Base-by-base conservation (phyloP, 1,140 invertebrate species). In the Anadara kagoshimensis region DNA sequence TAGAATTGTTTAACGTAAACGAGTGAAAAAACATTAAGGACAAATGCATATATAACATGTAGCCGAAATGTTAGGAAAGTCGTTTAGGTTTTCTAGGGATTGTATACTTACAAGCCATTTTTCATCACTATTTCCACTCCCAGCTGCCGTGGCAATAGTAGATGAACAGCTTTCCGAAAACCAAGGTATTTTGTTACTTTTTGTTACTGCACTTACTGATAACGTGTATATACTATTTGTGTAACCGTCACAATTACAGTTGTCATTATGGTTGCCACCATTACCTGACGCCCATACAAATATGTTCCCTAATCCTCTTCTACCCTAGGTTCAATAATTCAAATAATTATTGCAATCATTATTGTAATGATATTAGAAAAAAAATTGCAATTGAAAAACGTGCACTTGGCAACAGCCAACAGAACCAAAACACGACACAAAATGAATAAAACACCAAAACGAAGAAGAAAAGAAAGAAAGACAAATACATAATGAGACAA, bases 131-230 rank as follows among this genome's bases (percentile, higher is more conserved):
- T 95, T 93, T 51, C 95, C 96, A 84, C 96, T 97, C 89, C 96
- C 98, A 85, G 98, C 98, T 2, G 97, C 98, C n/a, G 97, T 97
- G 2, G 97, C 97, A 22, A 98, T 90, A 3, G 97, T 98, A 0
- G 95, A 95, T 0, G 96, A 92, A 85, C 96, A 98, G 57, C 92
- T 92, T 87, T 98, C 96, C 0, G 95, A 95, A 85, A 97, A 98
- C 97, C 97, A 98, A 10, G 97, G 97, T 77, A 97, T 95, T 44
- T 86, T 83, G 12, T 87, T 86, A 54, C 84, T 83, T 89, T 97
- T 94, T n/a, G 94, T 95, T 0, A 94, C 95, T 82, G 95, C 96
- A 44, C 95, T 95, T 49, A 98, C 94, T 92, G 91, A 94, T 73
- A 98, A 91, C 0, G 96, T 97, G 88, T 95, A 96, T 74, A 97